These are phyloP conservation scores for Lysiphlebus fabarum DNA, from an alignment of 1,140 invertebrate genomes.

Conservation along the genomic window DNA sequence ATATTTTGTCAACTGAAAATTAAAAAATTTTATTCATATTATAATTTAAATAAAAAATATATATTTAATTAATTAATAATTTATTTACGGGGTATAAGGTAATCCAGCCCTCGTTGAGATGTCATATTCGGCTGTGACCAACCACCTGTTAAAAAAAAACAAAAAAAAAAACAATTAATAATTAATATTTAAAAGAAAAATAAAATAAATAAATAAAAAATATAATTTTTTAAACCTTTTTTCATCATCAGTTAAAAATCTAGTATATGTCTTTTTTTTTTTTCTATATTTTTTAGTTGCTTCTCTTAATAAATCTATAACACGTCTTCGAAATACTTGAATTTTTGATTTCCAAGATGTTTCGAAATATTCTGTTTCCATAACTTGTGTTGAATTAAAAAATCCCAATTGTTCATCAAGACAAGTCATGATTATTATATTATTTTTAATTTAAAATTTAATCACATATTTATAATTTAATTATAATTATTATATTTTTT, in stretches of 20 bases:
- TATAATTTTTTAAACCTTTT: slow-evolving; percentile 44
- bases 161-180: neutral
- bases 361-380: slow-evolving; percentile 47
- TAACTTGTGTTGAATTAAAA: slow-evolving; percentile 21
- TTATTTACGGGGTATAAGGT: slow-evolving; percentile 86
- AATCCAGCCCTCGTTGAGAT: slow-evolving; percentile 89
- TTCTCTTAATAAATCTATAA: slow-evolving; percentile 34
- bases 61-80: slow-evolving; percentile 81
- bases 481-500: neutral
- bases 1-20: slow-evolving; percentile 30
- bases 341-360: slow-evolving; percentile 45
- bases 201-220: slow-evolving; percentile 1
- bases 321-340: slow-evolving; percentile 35
- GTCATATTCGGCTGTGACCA: slow-evolving; percentile 74
- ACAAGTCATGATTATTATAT: slow-evolving; percentile 14
- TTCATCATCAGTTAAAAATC: slow-evolving; percentile 58
- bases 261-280: slow-evolving; percentile 51
- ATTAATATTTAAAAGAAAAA: neutral
- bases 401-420: slow-evolving; percentile 19
- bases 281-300: slow-evolving; percentile 36
- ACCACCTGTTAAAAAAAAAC: slow-evolving; percentile 60
- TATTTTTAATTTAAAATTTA: neutral
- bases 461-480: slow-evolving; percentile 7
- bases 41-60: slow-evolving; percentile 84
- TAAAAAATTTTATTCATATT: slow-evolving; percentile 71